phyloP scores from a whole-genome alignment of 37 sponge, comb jelly and placozoan genomes.

The Theonella swinhoei region DNA sequence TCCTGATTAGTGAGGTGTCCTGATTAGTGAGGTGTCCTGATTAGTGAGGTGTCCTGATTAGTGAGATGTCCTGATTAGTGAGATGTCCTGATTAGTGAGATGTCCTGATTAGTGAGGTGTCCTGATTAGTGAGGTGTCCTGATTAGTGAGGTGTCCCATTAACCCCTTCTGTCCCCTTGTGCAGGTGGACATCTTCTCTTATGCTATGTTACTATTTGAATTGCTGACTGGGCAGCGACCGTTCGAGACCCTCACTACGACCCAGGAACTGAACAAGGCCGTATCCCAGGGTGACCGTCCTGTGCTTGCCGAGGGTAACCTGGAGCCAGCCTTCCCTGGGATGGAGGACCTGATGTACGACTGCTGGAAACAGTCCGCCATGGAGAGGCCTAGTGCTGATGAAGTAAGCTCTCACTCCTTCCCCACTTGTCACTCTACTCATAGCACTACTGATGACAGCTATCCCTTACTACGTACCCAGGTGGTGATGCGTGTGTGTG shows the following conservation, averaged over 20 bases:
- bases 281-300: constrained; percentile 78
- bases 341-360: constrained; percentile 89
- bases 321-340: constrained; percentile 76
- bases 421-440: not conserved
- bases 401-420: constrained; percentile 46
- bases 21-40: too few species aligned
- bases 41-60: too few species aligned
- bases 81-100: too few species aligned
- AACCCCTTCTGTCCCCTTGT: not conserved
- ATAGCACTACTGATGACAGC: not conserved
- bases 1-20: too few species aligned
- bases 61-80: too few species aligned
- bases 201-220: constrained; percentile 95
- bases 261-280: constrained; percentile 82
- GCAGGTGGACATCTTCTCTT: constrained; percentile 95
- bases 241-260: constrained; percentile 72
- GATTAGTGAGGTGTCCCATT: too few species aligned
- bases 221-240: constrained; percentile 88
- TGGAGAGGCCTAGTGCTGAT: constrained; percentile 76
- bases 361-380: constrained; percentile 80
- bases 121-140: too few species aligned
- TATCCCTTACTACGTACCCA: not conserved
- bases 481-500: constrained; percentile 51
- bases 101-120: too few species aligned
- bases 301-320: constrained; percentile 65